These are phyloP conservation scores for Heliconius hortense DNA, from an alignment of 2,888 invertebrate species.

Conservation along the genomic window DNA sequence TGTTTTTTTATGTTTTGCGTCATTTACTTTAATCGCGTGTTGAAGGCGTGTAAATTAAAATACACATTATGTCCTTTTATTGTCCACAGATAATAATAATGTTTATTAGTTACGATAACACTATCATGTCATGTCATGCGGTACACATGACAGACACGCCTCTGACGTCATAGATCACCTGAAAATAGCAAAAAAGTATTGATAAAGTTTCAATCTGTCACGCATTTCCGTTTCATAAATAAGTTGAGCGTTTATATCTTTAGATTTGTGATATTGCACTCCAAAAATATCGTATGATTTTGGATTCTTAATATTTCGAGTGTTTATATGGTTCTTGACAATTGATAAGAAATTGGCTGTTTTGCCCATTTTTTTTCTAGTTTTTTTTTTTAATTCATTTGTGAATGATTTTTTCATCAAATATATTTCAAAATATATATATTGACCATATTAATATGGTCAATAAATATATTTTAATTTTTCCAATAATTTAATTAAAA, in stretches of 20 bases:
- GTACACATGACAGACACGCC: background rate
- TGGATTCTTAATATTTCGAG: background rate
- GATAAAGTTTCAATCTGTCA: conserved; percentile 10
- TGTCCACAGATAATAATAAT: background rate
- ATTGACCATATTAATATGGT: no score
- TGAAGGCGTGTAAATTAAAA: background rate
- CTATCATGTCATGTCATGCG: background rate
- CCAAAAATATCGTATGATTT: background rate
- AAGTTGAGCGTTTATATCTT: background rate
- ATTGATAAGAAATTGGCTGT: background rate
- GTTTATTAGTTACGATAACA: background rate
- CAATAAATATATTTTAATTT: no score
- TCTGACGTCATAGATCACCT: conserved; percentile 1
- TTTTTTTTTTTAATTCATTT: background rate
- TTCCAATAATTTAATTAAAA: no score
- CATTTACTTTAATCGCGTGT: background rate
- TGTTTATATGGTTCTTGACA: background rate
- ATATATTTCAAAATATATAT: no score
- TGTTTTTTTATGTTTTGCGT: background rate
- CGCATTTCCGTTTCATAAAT: conserved; percentile 9
- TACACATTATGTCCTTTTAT: background rate
- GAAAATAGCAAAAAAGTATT: conserved; percentile 1
- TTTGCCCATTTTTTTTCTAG: background rate
- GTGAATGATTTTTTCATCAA: background rate
- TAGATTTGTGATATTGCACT: background rate